phyloP scores from a whole-genome alignment of 2,797 vertebrate species.

The Clarias laeviceps region DNA sequence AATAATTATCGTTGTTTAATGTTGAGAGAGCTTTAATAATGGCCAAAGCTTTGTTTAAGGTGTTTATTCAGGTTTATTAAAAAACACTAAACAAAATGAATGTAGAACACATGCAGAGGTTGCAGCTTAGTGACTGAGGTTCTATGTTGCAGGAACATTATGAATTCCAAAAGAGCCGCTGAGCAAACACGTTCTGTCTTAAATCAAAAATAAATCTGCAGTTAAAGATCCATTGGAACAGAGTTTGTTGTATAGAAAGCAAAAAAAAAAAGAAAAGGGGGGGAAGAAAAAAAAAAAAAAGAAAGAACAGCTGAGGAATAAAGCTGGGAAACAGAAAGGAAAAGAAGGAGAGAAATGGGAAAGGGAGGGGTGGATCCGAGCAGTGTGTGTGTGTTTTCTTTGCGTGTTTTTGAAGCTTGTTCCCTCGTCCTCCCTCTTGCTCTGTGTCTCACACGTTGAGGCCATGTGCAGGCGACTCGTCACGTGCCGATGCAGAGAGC shows the following conservation, averaged over 20 bases:
- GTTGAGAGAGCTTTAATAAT: neutral
- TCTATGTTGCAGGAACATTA: neutral
- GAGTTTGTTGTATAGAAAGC: neutral
- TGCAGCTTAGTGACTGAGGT: neutral
- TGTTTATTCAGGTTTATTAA: neutral
- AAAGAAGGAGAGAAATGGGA: conserved; percentile 19
- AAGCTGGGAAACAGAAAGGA: conserved; percentile 31
- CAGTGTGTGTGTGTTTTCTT: conserved; percentile 54
- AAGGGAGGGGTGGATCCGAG: conserved; percentile 24
- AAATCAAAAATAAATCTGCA: neutral
- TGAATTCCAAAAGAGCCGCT: neutral
- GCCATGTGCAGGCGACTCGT: conserved; percentile 77
- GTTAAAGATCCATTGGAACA: neutral
- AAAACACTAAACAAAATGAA: too few relatives aligned
- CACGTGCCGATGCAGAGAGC: conserved; percentile 80
- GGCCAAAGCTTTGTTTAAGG: neutral
- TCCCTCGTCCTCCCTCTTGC: conserved; percentile 49
- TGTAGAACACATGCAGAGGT: neutral
- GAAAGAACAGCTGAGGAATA: conserved; percentile 15
- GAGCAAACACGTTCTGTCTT: neutral
- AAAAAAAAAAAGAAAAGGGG: neutral
- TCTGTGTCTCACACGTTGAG: conserved; percentile 73
- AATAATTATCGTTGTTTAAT: neutral
- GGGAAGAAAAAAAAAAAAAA: neutral
- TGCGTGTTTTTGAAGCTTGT: conserved; percentile 69